Evolutionary conservation across 2,797 vertebrate genomes (phyloP).

Genomic region (Argya squamiceps): DNA sequence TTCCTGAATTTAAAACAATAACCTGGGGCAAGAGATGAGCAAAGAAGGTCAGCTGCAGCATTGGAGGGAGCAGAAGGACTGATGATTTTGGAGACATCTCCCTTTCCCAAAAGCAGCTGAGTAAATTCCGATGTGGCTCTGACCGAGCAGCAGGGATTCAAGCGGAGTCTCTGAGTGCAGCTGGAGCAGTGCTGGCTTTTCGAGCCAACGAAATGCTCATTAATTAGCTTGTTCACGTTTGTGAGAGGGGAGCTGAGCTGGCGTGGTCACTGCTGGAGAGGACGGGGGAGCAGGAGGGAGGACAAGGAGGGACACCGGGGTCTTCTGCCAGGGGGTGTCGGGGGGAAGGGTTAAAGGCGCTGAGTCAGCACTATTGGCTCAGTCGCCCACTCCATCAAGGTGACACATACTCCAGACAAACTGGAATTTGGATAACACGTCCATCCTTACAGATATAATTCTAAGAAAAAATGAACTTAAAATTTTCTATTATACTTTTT

Average conservation of each 20-base stretch:
- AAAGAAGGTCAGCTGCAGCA: neutral
- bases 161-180: neutral
- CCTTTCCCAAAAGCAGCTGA: neutral
- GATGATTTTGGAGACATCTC: neutral
- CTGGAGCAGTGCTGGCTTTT: neutral
- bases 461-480: neutral
- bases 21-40: conserved; percentile 6
- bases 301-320: neutral
- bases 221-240: neutral
- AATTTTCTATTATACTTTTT: neutral
- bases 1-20: conserved; percentile 49
- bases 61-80: neutral
- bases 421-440: neutral
- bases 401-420: neutral
- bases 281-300: accelerated
- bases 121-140: neutral
- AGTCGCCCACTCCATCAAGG: neutral
- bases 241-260: neutral
- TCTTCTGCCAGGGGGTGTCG: accelerated
- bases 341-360: accelerated
- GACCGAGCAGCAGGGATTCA: neutral
- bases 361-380: neutral
- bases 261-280: accelerated
- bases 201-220: neutral
- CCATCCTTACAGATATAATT: neutral